Base-by-base conservation (phyloP, 2,888 invertebrate species). In the Andrena marginata region DNA sequence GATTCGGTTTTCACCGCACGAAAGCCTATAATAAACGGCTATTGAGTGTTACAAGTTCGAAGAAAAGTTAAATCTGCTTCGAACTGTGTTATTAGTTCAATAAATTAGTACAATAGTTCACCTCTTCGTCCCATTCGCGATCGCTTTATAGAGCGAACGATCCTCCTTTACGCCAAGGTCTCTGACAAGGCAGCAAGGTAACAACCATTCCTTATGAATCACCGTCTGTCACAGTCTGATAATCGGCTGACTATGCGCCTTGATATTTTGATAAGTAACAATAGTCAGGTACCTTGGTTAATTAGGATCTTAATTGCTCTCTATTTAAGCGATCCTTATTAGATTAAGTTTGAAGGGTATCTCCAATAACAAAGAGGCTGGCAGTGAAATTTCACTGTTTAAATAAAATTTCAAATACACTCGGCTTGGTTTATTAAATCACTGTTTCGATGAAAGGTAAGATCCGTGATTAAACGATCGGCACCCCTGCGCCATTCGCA, bases 141-240 rank as follows among this genome's bases (percentile, higher is more conserved):
- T 63, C 49, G 62, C 59, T 56, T 26, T 23, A 23, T 23, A 56
- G 33, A 48, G 49, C 75, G 71, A 70, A 70, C 72, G 51, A 79
- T 79, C 70, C 60, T 75, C 48, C 42, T 62, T 29, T 51, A 59
- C 64, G 48, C 20, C 73, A 80, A 84, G 73, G 80, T 80, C 75
- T 70, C 26, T 72, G 68, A 62, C 72, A 62, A 84, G 71, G 59
- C 59, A 63, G 71, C 70, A 65, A 80, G 60, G 54, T 68, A 56
- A 72, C 74, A 59, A 59, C 56, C 56, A 31, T 54, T 33, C 35
- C 26, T n/a, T 16, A 49, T 23, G 71, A 64, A 67, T 74, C 56
- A 13, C 33, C 31, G 48, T 73, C 54, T 65, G 83, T 85, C 77
- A 83, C 63, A 83, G 73, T 87, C 85, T 87, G 76, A 87, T 85